Evolutionary conservation across 2,888 invertebrate species (phyloP).

Genomic region (Ophonus ardosiacus): DNA sequence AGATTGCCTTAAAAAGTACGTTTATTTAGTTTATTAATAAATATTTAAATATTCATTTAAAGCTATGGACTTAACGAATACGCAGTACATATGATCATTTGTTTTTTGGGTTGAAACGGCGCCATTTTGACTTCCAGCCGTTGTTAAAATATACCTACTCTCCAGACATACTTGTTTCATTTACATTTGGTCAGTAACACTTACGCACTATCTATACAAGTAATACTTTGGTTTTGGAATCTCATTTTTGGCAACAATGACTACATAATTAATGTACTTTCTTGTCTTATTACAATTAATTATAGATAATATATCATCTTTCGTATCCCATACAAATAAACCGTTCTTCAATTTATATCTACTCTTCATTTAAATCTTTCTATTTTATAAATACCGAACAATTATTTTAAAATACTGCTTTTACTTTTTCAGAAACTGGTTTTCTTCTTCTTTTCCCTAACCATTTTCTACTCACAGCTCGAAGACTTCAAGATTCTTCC

Average conservation of each 20-base stretch:
- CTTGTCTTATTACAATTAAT: constrained; percentile 43
- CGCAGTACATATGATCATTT: constrained; percentile 44
- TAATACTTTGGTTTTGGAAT: constrained; percentile 73
- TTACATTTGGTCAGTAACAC: constrained; percentile 69
- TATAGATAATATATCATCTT: constrained; percentile 55
- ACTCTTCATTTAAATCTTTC: constrained; percentile 45
- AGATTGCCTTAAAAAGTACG: constrained; percentile 52
- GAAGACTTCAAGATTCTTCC: constrained; percentile 48
- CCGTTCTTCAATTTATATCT: constrained; percentile 33
- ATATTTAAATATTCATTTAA: constrained; percentile 55
- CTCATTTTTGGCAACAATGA: constrained; percentile 72
- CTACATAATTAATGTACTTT: constrained; percentile 67
- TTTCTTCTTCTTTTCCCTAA: constrained; percentile 61
- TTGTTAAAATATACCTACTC: constrained; percentile 23
- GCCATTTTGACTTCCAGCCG: constrained; percentile 51
- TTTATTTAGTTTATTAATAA: constrained; percentile 57
- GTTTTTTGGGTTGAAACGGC: constrained; percentile 31
- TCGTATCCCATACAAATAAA: constrained; percentile 15
- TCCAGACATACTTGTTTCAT: constrained; percentile 48
- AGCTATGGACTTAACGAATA: constrained; percentile 59
- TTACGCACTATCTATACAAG: constrained; percentile 68
- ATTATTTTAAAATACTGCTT: constrained; percentile 60
- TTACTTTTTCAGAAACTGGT: constrained; percentile 67
- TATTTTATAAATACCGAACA: constrained; percentile 53
- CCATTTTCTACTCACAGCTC: constrained; percentile 58